Evolutionary conservation across 1,140 invertebrate genomes (phyloP), one percentile per base, ranked within the genome.

Genomic region (Euwallacea similis): DNA sequence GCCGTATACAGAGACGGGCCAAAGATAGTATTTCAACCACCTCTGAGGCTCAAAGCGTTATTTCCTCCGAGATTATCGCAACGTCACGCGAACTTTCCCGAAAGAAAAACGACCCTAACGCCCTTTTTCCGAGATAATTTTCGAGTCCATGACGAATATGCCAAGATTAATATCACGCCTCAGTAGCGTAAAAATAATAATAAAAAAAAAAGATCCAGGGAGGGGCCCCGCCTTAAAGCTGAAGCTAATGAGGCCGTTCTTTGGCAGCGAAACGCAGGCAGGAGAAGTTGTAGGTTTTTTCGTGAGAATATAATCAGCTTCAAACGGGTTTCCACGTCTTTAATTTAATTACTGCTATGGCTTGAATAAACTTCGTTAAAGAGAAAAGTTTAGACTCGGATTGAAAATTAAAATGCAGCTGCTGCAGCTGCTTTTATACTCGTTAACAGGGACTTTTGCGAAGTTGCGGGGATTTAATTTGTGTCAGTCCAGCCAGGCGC

Each of bases 341-440:
- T 50, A 50, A 50, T 58, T 58, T 58, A 58, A 58, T 58, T 58
- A 58, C 13, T 21, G 13, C 10, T 41, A 10, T 21, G 21, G 21
- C 55, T 58, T 58, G 46, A 58, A 58, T 58, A 58, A 58, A 58
- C 55, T 58, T 50, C n/a, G 21, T 13, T 58, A 58, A 58, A 58
- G 16, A 16, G 13, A 16, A 58, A 58, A 58, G 21, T 41, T 58
- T 10, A 16, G 10, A 58, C 9, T 50, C 46, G 46, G 21, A 58
- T 58, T 58, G 55, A 58, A 58, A 58, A 58, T 58, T 58, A 58
- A 58, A 15, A 58, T 58, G 55, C 55, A 58, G 55, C 55, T 21
- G 55, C 55, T 16, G 55, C 55, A 58, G 21, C 55, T 58, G 55
- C 55, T 58, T 58, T 58, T 58, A 58, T 41, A 58, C 55, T 58